Evolutionary conservation across 2,797 vertebrate species (phyloP), one percentile per base, ranked within the genome.

Genomic region (Mormyrus hasselquistii): DNA sequence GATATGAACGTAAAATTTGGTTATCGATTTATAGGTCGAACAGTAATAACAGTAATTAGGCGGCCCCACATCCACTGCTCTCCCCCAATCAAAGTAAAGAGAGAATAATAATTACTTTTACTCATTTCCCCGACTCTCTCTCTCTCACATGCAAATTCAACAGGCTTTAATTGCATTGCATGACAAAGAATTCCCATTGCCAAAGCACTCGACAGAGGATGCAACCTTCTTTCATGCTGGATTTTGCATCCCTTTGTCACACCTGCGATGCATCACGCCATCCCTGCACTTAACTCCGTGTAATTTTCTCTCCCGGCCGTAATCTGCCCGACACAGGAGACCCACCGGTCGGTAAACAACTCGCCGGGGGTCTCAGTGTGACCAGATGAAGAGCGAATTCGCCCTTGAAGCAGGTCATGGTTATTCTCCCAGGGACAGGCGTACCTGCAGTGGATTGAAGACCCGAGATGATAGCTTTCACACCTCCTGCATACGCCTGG

Each of bases 101-200:
- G 34, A 22, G 34, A 87, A 59, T 87, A 87, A 59, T 87, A 87
- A 41, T 38, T 87, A 55, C 29, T 87, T 41, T 57, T 9, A 38
- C 53, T n/a, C 14, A 49, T 49, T 86, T 86, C 41, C 52, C 85
- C 85, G 49, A 34, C 84, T 34, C n/a, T 22, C 16, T 84, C 19
- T 38, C 16, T 57, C 52, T 57, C 52, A 19, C 34, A 44, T 87
- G 53, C 34, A 59, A 57, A 87, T 59, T 87, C 85, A 59, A 34
- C 53, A 59, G 53, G 34, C 29, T 59, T 87, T 41, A 57, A 57
- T 53, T 87, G 52, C 25, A 57, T 53, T 87, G 52, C 25, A 57
- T 41, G 34, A 87, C 85, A 87, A 87, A 87, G 53, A 41, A 87
- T 87, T 59, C 50, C 53, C 53, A 87, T 87, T 59, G 53, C 52